Evolutionary conservation across 1,140 invertebrate genomes (phyloP).

Genomic region (Cylas formicarius): DNA sequence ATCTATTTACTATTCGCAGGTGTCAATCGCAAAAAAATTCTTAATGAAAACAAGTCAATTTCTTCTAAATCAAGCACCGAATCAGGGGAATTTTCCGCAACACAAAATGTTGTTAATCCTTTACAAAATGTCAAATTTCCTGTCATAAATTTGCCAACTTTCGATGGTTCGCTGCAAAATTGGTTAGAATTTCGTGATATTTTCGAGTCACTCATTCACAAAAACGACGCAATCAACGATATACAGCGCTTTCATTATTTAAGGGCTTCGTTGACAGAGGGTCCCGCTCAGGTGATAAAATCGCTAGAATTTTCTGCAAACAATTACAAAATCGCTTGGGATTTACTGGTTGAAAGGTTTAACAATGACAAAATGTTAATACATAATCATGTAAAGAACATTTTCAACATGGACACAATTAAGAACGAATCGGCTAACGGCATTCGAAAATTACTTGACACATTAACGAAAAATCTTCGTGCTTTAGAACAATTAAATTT

Average conservation of each 20-base stretch:
- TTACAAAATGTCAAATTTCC: constrained; percentile 25
- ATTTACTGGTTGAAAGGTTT: constrained; percentile 31
- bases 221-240: constrained; percentile 17
- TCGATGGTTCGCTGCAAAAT: constrained; percentile 27
- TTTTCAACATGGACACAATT: constrained; percentile 10
- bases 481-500: constrained; percentile 19
- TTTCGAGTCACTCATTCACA: constrained; percentile 31
- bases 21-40: no score
- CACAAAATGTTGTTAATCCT: no score
- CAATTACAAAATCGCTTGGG: constrained; percentile 34
- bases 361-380: constrained; percentile 28
- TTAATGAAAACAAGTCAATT: no score
- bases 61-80: no score
- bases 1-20: no score
- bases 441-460: constrained; percentile 19
- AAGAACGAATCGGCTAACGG: constrained; percentile 5
- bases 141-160: constrained; percentile 26
- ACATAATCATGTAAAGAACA: constrained; percentile 7
- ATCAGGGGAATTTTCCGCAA: no score
- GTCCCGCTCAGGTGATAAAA: constrained; percentile 28
- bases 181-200: constrained; percentile 35
- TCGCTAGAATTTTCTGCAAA: constrained; percentile 24
- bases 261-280: constrained; percentile 27
- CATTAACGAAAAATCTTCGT: constrained; percentile 16
- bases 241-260: constrained; percentile 37